Conservation (phyloP, 2,888 invertebrate species). For the Agriopis marginaria region DNA sequence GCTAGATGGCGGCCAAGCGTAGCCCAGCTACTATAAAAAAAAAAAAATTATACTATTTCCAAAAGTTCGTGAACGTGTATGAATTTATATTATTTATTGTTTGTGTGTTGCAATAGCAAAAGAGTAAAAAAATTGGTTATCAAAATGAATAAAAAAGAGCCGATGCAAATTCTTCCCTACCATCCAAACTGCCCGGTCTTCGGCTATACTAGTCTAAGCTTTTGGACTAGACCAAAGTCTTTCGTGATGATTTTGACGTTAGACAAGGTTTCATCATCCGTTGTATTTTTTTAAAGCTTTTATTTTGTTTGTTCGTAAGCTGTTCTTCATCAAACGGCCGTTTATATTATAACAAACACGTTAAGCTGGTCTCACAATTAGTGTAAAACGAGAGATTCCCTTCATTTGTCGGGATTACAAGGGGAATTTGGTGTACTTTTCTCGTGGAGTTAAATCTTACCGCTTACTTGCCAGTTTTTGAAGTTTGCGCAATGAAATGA, state of each 20-base stretch:
- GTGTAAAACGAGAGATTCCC: conserved; percentile 18
- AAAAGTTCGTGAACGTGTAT: too few species aligned
- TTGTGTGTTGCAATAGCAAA: too few species aligned
- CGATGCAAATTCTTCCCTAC: too few species aligned
- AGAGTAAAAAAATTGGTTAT: too few species aligned
- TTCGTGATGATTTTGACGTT: neutral
- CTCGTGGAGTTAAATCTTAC: neutral
- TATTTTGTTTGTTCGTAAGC: neutral
- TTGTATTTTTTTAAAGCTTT: neutral
- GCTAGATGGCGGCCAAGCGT: too few species aligned
- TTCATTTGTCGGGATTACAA: conserved; percentile 26
- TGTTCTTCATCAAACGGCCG: conserved; percentile 3
- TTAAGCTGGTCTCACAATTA: conserved; percentile 26
- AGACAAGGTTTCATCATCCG: neutral
- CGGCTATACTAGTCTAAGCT: too few species aligned
- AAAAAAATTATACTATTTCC: too few species aligned
- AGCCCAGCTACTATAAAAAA: too few species aligned
- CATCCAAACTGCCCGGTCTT: too few species aligned
- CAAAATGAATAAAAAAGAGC: too few species aligned
- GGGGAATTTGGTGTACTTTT: conserved; percentile 10
- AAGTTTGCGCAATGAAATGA: neutral
- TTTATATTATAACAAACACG: conserved; percentile 23
- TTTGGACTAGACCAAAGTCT: too few species aligned
- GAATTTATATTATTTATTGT: too few species aligned
- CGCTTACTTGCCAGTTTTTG: conserved; percentile 17